These are phyloP conservation scores for Thaumetopoea pityocampa DNA, from an alignment of 1,140 invertebrate genomes.

Conservation along the genomic window DNA sequence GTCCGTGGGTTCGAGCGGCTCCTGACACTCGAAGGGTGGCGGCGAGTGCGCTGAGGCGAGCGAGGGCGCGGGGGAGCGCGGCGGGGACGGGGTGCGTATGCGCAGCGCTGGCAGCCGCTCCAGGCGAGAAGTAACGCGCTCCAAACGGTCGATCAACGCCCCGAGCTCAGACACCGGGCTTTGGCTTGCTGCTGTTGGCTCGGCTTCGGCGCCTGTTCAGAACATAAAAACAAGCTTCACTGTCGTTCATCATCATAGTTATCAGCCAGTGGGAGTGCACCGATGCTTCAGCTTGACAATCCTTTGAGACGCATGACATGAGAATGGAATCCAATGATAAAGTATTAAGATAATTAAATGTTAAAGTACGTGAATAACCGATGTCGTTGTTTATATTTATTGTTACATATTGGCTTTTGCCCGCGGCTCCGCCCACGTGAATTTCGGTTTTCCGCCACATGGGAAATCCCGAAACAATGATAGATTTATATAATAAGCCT, in stretches of 20 bases:
- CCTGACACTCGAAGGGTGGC: constrained; percentile 26
- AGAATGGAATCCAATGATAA: too few species aligned
- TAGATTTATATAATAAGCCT: too few species aligned
- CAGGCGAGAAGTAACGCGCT: constrained; percentile 83
- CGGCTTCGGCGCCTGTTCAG: constrained; percentile 64
- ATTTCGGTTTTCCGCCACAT: too few species aligned
- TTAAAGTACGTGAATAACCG: too few species aligned
- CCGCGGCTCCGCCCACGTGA: too few species aligned
- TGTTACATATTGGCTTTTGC: too few species aligned
- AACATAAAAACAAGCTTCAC: constrained; percentile 7
- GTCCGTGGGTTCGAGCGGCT: constrained; percentile 30
- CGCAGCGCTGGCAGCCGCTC: constrained; percentile 74
- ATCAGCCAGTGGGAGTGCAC: not conserved
- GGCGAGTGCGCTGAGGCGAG: constrained; percentile 33
- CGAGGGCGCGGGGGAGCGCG: constrained; percentile 41
- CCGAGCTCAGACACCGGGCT: constrained; percentile 78
- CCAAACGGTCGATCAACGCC: constrained; percentile 83
- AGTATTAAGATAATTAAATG: too few species aligned
- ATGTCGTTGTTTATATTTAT: too few species aligned
- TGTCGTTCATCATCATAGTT: not conserved
- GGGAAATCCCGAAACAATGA: too few species aligned
- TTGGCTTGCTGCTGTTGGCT: constrained; percentile 53
- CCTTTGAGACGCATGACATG: too few species aligned
- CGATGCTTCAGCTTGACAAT: not conserved
- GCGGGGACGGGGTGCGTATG: constrained; percentile 65